Conservation (phyloP, 2,888 invertebrate species). For the Acholoe squamosa region DNA sequence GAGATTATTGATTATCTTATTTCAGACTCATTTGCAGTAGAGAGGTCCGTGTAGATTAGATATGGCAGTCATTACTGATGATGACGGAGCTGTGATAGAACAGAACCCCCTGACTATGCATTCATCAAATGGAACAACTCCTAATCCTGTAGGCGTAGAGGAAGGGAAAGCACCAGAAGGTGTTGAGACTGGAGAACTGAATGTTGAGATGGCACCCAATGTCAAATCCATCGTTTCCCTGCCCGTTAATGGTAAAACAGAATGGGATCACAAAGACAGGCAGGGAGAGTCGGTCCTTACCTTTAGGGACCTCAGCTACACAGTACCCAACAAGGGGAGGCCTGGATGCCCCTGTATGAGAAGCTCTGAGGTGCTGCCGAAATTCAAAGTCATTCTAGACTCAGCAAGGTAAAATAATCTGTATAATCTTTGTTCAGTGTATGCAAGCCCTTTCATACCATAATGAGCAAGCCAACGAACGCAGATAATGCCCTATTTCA, state of each 20-base stretch:
- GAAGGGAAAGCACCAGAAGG: neutral
- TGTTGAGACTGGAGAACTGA: neutral
- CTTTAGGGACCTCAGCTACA: neutral
- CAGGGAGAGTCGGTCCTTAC: neutral
- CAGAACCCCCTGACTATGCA: too few species aligned
- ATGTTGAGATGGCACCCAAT: neutral
- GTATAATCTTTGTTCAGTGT: too few species aligned
- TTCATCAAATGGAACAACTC: too few species aligned
- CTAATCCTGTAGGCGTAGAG: too few species aligned
- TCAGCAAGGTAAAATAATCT: slow-evolving; percentile 1
- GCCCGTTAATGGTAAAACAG: neutral
- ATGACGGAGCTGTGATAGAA: too few species aligned
- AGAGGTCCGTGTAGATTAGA: too few species aligned
- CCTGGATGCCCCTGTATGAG: slow-evolving; percentile 20
- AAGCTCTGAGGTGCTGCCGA: neutral
- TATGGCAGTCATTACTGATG: too few species aligned
- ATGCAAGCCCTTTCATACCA: too few species aligned
- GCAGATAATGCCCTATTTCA: too few species aligned
- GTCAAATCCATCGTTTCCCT: neutral
- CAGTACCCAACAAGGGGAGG: neutral
- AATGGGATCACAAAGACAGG: neutral
- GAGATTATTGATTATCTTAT: too few species aligned
- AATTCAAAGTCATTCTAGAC: neutral
- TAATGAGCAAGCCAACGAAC: neutral
- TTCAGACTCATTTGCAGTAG: too few species aligned